phyloP scores from a whole-genome alignment of 2,113 vertebrate species.

The Syngnathus scovelli region DNA sequence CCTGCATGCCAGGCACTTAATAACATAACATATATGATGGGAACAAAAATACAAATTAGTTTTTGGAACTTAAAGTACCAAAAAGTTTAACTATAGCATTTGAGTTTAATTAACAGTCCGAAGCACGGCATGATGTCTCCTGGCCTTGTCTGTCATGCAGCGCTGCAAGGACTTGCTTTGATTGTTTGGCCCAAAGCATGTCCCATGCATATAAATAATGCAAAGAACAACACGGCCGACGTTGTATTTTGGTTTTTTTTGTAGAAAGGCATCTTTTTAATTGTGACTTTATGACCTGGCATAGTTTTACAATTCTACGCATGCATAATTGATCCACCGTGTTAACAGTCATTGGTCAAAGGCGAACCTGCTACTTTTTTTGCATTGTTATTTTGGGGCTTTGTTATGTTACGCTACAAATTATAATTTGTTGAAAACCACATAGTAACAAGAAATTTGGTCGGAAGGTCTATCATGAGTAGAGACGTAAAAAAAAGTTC shows the following conservation, averaged over 20 bases:
- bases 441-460: background rate
- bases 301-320: conserved; percentile 11
- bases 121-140: background rate
- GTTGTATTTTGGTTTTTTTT: background rate
- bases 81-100: background rate
- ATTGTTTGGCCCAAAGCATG: conserved; percentile 20
- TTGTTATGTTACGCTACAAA: background rate
- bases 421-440: background rate
- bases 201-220: conserved; percentile 27
- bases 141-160: conserved; percentile 1
- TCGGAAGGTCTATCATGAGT: background rate
- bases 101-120: conserved; percentile 1
- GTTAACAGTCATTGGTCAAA: conserved; percentile 7
- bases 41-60: background rate
- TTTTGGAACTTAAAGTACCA: background rate
- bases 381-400: background rate
- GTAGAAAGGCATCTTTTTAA: background rate
- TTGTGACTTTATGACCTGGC: conserved; percentile 13
- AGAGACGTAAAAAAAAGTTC: background rate
- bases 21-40: background rate
- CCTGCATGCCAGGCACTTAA: background rate
- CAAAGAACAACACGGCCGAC: conserved; percentile 2
- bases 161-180: conserved; percentile 8
- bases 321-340: conserved; percentile 18
- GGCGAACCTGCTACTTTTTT: background rate